Base-by-base conservation (phyloP, 2,797 vertebrate genomes). In the Corythornis leucogaster region DNA sequence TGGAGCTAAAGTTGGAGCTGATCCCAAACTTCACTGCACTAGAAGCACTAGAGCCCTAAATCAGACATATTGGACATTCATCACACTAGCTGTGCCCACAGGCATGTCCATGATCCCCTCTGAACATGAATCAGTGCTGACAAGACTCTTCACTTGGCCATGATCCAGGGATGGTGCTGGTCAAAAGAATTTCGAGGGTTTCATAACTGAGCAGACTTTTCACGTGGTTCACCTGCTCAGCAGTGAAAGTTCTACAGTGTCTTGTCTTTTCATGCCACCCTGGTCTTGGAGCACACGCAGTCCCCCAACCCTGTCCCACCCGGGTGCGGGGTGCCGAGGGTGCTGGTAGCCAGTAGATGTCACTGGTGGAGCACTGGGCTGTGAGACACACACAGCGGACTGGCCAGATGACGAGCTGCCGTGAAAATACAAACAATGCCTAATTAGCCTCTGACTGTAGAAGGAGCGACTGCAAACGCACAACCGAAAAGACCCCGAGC, bases 351-450 rank as follows among this genome's bases (percentile, higher is more conserved):
- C 92, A 82, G 94, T 3, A 93, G 91, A 80, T 92, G 95, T 96
- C 94, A 95, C 77, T 88, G 87, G 61, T 74, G 95, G 68, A 93
- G 85, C 92, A 90, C 74, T 86, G 85, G 92, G 77, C 42, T 26
- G 7, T 8, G 63, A 24, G 12, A 59, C 33, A 24, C 33, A 24
- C 8, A 24, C 43, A 17, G 8, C 0, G 0, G 30, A 25, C 31
- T 20, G 64, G 8, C 76, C 15, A 0, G 38, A 64, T 42, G 66
- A 33, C 0, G 0, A 30, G 6, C 11, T 10, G 33, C 4, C 1
- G 0, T 18, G 18, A 55, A 57, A 61, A n/a, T 38, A 38, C 61
- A 55, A 31, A 46, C 42, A 81, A 78, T 8, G 12, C 3, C 9
- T 87, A 38, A 64, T 64, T 38, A 30, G 7, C 43, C 53, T 50